Conservation (phyloP, 2,888 invertebrate species). For the Troides helena region DNA sequence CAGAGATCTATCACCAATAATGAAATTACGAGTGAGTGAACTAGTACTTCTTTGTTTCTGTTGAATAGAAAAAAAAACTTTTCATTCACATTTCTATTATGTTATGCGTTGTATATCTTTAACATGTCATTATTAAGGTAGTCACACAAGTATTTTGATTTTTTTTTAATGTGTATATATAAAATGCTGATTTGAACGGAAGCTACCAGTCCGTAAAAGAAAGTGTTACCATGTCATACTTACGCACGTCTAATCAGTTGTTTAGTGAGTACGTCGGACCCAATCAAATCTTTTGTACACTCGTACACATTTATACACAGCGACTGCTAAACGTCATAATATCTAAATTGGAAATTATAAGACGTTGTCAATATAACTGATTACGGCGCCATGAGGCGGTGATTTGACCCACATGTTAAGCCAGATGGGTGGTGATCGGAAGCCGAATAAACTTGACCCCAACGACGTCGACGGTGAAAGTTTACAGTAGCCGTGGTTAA, state of each 20-base stretch:
- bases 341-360: slow-evolving; percentile 52
- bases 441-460: slow-evolving; percentile 70
- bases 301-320: slow-evolving; percentile 28
- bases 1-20: no score
- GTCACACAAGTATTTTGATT: no score
- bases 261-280: slow-evolving; percentile 36
- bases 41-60: no score
- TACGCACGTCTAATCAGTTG: slow-evolving; percentile 29
- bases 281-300: slow-evolving; percentile 38
- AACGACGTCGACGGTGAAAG: slow-evolving; percentile 61
- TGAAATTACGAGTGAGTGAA: no score
- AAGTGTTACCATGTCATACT: slow-evolving; percentile 33
- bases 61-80: no score
- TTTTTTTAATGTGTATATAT: no score
- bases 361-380: slow-evolving; percentile 56
- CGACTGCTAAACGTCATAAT: slow-evolving; percentile 36
- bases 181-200: no score
- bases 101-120: no score
- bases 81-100: no score
- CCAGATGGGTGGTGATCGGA: slow-evolving; percentile 45
- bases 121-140: no score
- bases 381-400: slow-evolving; percentile 45
- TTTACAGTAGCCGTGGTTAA: slow-evolving; percentile 59
- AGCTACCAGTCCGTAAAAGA: slow-evolving; percentile 3
- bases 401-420: slow-evolving; percentile 51